Percentiles rank a stretch among this genome's conserved stretches.
Evolutionary conservation across 2,797 vertebrate species (phyloP).

Genomic region (Lophotriccus pileatus): DNA sequence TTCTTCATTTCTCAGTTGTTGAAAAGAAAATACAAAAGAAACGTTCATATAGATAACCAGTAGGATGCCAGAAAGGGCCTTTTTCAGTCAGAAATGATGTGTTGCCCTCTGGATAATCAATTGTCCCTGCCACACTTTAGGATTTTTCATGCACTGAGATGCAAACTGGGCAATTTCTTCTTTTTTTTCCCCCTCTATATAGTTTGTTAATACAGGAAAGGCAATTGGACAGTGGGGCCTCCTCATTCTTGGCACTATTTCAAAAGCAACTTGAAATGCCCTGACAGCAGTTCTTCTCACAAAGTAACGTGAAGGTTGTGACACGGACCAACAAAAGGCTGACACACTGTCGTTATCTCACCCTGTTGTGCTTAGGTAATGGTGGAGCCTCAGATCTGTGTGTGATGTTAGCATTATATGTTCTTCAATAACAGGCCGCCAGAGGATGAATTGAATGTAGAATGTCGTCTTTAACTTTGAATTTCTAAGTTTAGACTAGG

Average conservation of each 20-base stretch:
- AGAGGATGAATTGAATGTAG: constrained; percentile 44
- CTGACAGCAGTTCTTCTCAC: constrained; percentile 63
- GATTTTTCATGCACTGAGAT: constrained; percentile 59
- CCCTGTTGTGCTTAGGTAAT: constrained; percentile 67
- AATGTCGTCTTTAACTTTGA: constrained; percentile 32
- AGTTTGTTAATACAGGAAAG: constrained; percentile 64
- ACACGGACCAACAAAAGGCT: constrained; percentile 65
- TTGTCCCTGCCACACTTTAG: constrained; percentile 50
- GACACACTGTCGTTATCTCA: constrained; percentile 53
- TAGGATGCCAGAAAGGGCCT: not conserved
- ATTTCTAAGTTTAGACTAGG: constrained; percentile 31
- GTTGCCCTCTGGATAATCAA: constrained; percentile 59
- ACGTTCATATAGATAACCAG: constrained; percentile 46
- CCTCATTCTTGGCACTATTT: constrained; percentile 63
- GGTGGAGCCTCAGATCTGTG: constrained; percentile 42
- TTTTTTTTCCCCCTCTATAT: not conserved
- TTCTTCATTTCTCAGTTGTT: constrained; percentile 33
- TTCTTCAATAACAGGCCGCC: constrained; percentile 55
- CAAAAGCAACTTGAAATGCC: constrained; percentile 68
- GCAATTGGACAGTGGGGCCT: constrained; percentile 63
- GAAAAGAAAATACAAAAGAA: constrained; percentile 54
- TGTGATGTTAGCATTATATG: constrained; percentile 54
- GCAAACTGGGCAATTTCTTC: constrained; percentile 59
- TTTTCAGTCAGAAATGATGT: constrained; percentile 48
- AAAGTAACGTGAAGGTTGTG: constrained; percentile 63